Evolutionary conservation across 2,113 vertebrate genomes (phyloP), one percentile per base, ranked within the genome.

Genomic region (Deroptyus accipitrinus): DNA sequence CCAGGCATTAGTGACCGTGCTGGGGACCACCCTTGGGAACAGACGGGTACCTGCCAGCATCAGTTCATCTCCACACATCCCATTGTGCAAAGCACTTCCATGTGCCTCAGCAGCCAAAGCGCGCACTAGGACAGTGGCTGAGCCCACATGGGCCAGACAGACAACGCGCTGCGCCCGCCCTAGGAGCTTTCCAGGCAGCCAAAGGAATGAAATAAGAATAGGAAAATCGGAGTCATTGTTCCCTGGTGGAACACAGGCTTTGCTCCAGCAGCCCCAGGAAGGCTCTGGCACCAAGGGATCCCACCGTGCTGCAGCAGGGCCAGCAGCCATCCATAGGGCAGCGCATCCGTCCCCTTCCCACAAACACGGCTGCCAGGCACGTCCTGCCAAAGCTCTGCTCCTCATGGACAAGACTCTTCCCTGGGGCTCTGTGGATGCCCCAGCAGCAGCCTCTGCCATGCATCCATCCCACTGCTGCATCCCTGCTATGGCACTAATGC

Each of bases 171-270:
- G n/a, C 9, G 1, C 41, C 30, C 41, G 23, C 44, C 35, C 73
- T 6, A 5, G 1, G 35, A 88, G 80, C 44, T 39, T 81, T 74
- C 73, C 77, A 80, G 59, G n/a, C 73, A 91, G 19, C 30, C 15
- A 49, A 57, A 54, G 37, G 2, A 11, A 64, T 48, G 19, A 52
- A 37, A 75, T 24, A 30, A 13, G 31, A 31, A 16, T 46, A 78
- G 44, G 67, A 93, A 95, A 96, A 61, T 61, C 67, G 79, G 86
- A 94, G 13, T 96, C 80, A 62, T 48, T 66, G 44, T 77, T 81
- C 77, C 67, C 39, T 85, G 19, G 14, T 85, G 91, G 87, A 82
- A 75, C 37, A 39, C 55, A 51, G 62, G 62, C 86, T 88, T 77
- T 88, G n/a, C 63, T 57, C 17, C 24, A 6, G 88, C 54, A 77